These are phyloP conservation scores for Auanema freiburgensis DNA, from an alignment of 2,888 invertebrate species.

Conservation along the genomic window DNA sequence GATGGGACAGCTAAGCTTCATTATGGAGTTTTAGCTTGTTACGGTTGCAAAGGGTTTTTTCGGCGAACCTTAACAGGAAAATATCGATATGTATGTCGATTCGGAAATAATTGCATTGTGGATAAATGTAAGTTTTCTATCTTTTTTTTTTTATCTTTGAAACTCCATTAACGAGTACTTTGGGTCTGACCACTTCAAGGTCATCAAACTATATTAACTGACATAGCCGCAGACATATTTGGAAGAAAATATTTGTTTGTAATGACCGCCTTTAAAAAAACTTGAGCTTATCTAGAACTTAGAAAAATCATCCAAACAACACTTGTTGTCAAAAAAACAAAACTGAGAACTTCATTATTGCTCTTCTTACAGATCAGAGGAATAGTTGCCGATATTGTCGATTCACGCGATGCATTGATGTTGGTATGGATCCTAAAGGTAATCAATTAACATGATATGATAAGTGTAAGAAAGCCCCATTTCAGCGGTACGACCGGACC, in stretches of 20 bases:
- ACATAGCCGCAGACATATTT: too few species aligned
- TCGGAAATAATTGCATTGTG: slow-evolving; percentile 62
- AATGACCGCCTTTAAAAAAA: too few species aligned
- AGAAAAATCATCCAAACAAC: neutral
- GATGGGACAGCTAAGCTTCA: slow-evolving; percentile 60
- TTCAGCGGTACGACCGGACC: slow-evolving; percentile 59
- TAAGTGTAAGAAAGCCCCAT: neutral
- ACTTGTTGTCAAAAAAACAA: neutral
- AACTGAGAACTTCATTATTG: neutral
- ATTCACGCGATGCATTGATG: slow-evolving; percentile 60
- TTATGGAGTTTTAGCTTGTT: slow-evolving; percentile 54
- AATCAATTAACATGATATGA: neutral
- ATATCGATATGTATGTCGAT: slow-evolving; percentile 58
- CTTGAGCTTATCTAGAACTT: too few species aligned
- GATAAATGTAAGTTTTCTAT: slow-evolving; percentile 55
- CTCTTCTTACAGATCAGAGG: slow-evolving; percentile 51
- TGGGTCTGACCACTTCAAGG: too few species aligned
- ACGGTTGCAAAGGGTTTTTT: slow-evolving; percentile 59
- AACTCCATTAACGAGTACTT: too few species aligned
- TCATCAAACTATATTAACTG: too few species aligned
- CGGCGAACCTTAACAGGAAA: slow-evolving; percentile 58
- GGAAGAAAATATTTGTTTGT: too few species aligned
- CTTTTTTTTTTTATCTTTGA: neutral
- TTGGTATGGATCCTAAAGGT: slow-evolving; percentile 63
- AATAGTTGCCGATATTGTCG: slow-evolving; percentile 62